Evolutionary conservation across 2,797 vertebrate species (phyloP), one percentile per base, ranked within the genome.

Genomic region (Enteromius trimaculatus): DNA sequence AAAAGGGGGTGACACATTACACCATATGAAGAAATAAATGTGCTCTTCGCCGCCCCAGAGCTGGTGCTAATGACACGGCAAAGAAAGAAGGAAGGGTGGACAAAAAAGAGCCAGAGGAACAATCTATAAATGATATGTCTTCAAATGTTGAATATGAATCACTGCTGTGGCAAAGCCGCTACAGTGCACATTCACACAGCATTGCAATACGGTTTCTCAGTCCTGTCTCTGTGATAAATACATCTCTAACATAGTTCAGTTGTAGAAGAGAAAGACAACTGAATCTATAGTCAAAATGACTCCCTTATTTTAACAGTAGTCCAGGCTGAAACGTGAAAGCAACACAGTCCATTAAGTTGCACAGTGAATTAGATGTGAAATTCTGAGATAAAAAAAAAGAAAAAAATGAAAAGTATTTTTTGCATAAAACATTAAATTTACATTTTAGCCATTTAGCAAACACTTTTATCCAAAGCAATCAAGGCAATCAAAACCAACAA

Each of bases 11-110:
- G 89, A 90, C 89, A 90, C 88, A 89, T 91, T 90, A 90, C 84
- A 88, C 81, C 84, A 89, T 89, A 90, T 90, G 88, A 90, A 89
- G 87, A 89, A 88, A 89, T 91, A 90, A 91, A 90, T 82, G 89
- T 77, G 85, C 65, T 88, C 81, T 83, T 80, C 79, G 31, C 79
- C 55, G 74, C 84, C 84, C 84, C 79, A 68, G 84, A 86, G 81
- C 84, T 80, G 58, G 64, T 37, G 69, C 84, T 89, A 89, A 89
- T 87, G 86, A 87, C 87, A 86, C 70, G 6, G 47, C 78, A 86
- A 62, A 83, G 71, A 83, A 78, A 66, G 79, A 55, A 70, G 53
- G 47, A 78, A 55, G 64, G 72, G 34, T 44, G 37, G 21, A n/a
- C 70, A 55, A 84, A 42, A 84, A 81, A 75, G 29, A 53, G 26